Evolutionary conservation across 2,797 vertebrate species (phyloP).

Genomic region (Myotis daubentonii): DNA sequence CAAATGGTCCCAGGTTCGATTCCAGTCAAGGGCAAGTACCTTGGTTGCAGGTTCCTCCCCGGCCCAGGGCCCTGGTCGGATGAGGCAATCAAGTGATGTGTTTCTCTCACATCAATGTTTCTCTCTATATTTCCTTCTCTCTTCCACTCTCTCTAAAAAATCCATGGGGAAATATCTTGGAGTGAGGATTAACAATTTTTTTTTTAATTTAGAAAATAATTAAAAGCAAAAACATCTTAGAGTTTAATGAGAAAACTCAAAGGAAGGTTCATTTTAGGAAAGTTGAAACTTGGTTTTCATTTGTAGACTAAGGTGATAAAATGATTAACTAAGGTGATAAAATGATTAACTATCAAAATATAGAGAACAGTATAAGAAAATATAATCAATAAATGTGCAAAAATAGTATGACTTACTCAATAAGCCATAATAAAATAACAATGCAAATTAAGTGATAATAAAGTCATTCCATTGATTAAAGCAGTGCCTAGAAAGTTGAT

Average conservation of each 20-base stretch:
- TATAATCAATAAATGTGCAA: not conserved
- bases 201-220: not conserved
- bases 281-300: not conserved
- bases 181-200: no score
- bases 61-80: fast-evolving
- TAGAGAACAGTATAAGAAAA: not conserved
- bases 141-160: no score
- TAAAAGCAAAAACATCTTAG: not conserved
- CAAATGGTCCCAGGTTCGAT: no score
- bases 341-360: not conserved
- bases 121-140: no score
- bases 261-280: not conserved
- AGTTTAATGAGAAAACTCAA: not conserved
- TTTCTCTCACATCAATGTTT: no score
- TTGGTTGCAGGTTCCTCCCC: no score
- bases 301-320: not conserved
- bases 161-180: no score
- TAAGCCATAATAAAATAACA: not conserved
- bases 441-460: not conserved
- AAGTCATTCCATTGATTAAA: not conserved
- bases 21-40: no score
- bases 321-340: not conserved
- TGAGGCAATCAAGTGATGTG: no score
- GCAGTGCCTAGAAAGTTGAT: not conserved
- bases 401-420: not conserved